Percentiles rank a stretch among this genome's conserved stretches.
Evolutionary conservation across 2,113 vertebrate genomes (phyloP).

Genomic region (Pelecanoides urinatrix): DNA sequence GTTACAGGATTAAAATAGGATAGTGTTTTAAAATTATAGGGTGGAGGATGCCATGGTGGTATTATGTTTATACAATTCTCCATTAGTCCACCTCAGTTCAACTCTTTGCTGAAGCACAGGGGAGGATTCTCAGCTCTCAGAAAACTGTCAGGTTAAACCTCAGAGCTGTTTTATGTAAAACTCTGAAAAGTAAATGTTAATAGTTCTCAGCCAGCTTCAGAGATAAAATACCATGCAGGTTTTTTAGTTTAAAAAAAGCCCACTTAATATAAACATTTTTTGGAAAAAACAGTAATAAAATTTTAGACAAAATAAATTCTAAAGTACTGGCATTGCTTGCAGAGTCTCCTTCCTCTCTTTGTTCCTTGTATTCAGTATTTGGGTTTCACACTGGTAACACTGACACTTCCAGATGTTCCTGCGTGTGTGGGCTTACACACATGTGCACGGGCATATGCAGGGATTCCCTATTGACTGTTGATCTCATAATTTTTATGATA

Average conservation of each 20-base stretch:
- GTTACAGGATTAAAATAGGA: neutral
- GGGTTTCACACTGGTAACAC: neutral
- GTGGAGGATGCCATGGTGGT: neutral
- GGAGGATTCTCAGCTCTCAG: neutral
- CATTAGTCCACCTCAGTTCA: neutral
- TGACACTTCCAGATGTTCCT: neutral
- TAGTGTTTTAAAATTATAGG: neutral
- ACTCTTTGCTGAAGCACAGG: neutral
- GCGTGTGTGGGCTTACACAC: neutral
- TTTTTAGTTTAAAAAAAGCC: neutral
- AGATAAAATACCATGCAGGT: neutral
- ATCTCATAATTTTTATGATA: neutral
- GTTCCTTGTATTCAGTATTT: neutral
- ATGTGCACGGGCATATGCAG: neutral
- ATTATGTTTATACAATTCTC: neutral
- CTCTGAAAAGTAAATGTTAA: neutral
- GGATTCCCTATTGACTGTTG: neutral
- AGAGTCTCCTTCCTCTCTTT: neutral
- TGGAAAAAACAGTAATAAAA: neutral
- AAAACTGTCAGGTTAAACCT: neutral
- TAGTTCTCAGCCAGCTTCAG: neutral
- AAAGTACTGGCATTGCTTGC: neutral
- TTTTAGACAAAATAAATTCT: neutral
- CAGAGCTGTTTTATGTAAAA: neutral
- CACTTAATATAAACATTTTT: neutral